Evolutionary conservation across 92 coral and sea anemone species (phyloP).

Genomic region (Paragorgia papillata): DNA sequence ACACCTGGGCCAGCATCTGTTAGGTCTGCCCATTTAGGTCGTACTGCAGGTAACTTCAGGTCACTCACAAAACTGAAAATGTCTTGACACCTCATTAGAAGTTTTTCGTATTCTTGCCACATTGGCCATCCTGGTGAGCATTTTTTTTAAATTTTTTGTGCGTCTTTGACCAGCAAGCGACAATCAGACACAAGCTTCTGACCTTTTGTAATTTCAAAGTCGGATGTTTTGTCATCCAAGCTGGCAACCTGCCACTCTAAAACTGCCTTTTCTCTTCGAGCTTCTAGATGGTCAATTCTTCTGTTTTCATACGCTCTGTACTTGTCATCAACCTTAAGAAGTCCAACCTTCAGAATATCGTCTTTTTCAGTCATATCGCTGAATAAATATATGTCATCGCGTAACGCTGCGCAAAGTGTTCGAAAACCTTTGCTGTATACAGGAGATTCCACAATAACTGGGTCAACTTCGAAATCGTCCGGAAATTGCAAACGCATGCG

Average conservation of each 20-base stretch:
- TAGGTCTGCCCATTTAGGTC: constrained; percentile 54
- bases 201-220: constrained; percentile 4
- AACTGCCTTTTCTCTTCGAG: too few relatives aligned
- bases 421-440: constrained; percentile 38
- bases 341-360: constrained; percentile 24
- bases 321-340: background rate
- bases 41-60: constrained; percentile 32
- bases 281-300: constrained; percentile 1
- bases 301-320: background rate
- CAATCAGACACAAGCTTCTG: constrained; percentile 10
- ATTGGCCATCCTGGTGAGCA: constrained; percentile 21
- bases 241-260: too few relatives aligned
- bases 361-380: too few relatives aligned
- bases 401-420: constrained; percentile 20
- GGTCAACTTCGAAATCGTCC: constrained; percentile 53
- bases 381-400: too few relatives aligned
- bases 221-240: too few relatives aligned
- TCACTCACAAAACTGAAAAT: constrained; percentile 5
- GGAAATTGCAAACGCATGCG: constrained; percentile 48
- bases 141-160: background rate
- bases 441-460: constrained; percentile 15
- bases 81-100: constrained; percentile 8
- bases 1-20: constrained; percentile 72
- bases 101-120: background rate
- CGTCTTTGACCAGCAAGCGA: constrained; percentile 13